phyloP scores from a whole-genome alignment of 2,113 vertebrate genomes.

The Odontesthes bonariensis region DNA sequence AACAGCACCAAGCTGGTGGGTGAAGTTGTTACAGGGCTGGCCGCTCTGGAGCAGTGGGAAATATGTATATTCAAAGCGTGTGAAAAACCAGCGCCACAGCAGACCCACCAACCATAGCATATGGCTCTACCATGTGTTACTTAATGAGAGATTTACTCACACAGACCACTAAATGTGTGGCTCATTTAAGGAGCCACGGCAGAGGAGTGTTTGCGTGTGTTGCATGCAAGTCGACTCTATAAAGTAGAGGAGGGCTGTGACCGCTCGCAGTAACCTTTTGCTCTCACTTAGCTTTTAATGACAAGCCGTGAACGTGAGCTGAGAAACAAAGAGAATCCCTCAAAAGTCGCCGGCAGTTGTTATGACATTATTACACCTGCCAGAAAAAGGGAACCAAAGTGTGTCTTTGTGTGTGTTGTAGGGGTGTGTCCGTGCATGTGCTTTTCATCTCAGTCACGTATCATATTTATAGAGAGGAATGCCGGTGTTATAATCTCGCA shows the following conservation, averaged over 20 bases:
- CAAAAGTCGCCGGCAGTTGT: background rate
- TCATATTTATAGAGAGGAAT: conserved; percentile 43
- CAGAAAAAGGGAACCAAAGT: background rate
- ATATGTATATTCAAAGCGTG: conserved; percentile 72
- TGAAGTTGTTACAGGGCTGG: conserved; percentile 44
- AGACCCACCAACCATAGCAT: conserved; percentile 74
- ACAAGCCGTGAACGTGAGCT: background rate
- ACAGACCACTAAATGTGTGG: conserved; percentile 81
- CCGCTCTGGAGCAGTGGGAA: conserved; percentile 64
- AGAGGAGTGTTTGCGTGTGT: conserved; percentile 64
- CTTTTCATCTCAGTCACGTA: conserved; percentile 26
- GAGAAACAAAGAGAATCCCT: conserved; percentile 1
- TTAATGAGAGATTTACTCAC: conserved; percentile 84
- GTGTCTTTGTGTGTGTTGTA: background rate
- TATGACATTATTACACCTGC: conserved; percentile 46
- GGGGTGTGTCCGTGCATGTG: conserved; percentile 7
- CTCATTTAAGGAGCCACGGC: conserved; percentile 74
- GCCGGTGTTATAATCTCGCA: conserved; percentile 1
- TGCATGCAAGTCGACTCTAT: conserved; percentile 57
- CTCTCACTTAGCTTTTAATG: conserved; percentile 26
- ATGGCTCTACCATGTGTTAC: conserved; percentile 82
- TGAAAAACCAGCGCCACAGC: conserved; percentile 72
- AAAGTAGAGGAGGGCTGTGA: conserved; percentile 25
- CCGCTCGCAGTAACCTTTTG: conserved; percentile 54
- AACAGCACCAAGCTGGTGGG: conserved; percentile 33